These are phyloP conservation scores for Anorthoa munda DNA, from an alignment of 2,888 invertebrate species.

Conservation along the genomic window DNA sequence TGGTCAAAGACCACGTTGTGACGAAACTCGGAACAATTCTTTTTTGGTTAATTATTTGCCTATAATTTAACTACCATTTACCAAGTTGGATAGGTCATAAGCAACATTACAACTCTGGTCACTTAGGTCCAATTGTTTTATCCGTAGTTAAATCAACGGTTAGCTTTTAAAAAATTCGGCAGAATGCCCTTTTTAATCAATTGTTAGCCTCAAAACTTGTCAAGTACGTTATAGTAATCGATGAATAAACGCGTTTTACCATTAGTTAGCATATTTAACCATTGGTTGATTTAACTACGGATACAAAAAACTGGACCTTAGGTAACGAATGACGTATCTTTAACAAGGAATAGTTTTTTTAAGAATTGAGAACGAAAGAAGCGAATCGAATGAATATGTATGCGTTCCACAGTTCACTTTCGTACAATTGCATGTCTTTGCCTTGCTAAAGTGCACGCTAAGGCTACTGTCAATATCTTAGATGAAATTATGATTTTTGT, in stretches of 20 bases:
- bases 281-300: no score
- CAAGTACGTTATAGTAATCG: no score
- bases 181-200: no score
- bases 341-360: conserved; percentile 60
- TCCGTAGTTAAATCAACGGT: no score
- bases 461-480: conserved; percentile 47
- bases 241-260: no score
- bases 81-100: background rate
- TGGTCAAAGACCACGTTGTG: background rate
- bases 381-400: conserved; percentile 62
- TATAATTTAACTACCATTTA: background rate
- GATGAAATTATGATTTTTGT: conserved; percentile 38
- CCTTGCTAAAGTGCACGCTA: conserved; percentile 51
- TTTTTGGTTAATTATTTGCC: no score
- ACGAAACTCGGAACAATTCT: background rate
- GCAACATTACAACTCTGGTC: background rate
- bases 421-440: conserved; percentile 56
- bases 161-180: no score
- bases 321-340: conserved; percentile 46
- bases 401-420: conserved; percentile 65
- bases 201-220: no score
- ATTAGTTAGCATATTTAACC: no score
- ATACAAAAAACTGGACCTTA: background rate
- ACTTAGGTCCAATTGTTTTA: conserved; percentile 7
- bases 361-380: conserved; percentile 62